Conservation (phyloP, 2,797 vertebrate genomes). For the Acanthis flammea region DNA sequence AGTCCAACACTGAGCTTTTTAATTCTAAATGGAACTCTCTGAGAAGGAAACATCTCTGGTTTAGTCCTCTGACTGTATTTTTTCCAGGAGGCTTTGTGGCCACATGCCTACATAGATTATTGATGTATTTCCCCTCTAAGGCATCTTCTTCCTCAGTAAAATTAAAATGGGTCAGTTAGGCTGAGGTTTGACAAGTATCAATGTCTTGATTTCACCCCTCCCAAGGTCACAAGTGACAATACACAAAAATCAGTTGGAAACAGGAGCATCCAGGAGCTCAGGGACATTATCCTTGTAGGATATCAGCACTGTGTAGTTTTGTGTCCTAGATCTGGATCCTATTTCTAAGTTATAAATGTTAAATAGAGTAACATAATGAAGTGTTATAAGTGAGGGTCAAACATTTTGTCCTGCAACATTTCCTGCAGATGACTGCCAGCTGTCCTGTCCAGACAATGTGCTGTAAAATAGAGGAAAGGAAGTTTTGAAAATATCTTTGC, state of each 20-base stretch:
- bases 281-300: not conserved
- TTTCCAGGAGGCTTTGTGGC: not conserved
- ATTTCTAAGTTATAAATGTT: not conserved
- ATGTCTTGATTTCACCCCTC: fast-evolving
- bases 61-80: not conserved
- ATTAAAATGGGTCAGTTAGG: not conserved
- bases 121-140: not conserved
- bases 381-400: not conserved
- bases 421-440: not conserved
- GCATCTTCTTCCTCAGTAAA: not conserved
- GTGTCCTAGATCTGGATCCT: not conserved
- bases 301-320: not conserved
- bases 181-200: not conserved
- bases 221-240: not conserved
- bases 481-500: not conserved
- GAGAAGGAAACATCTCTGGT: not conserved
- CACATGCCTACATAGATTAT: not conserved
- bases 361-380: not conserved
- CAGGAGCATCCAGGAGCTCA: not conserved
- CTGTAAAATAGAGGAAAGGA: not conserved
- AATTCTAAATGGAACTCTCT: not conserved
- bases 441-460: not conserved
- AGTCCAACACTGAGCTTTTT: not conserved
- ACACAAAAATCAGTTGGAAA: not conserved
- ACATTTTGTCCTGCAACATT: not conserved